Conservation (phyloP, 2,113 vertebrate species). For the Holacanthus passer region DNA sequence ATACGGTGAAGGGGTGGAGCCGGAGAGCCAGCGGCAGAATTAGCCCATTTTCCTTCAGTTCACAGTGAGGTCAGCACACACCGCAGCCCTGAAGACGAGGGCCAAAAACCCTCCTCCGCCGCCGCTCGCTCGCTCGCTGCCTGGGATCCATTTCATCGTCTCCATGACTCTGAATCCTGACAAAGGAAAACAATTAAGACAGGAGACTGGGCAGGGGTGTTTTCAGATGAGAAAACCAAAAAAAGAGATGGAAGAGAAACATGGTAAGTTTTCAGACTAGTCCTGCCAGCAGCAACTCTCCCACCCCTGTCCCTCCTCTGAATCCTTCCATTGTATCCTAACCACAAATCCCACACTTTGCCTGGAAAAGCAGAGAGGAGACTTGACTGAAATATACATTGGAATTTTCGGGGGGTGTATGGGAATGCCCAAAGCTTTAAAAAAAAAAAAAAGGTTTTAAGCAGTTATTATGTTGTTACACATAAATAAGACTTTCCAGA, state of each 20-base stretch:
- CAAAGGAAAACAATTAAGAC: constrained; percentile 75
- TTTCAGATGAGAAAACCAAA: constrained; percentile 60
- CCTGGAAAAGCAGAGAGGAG: constrained; percentile 74
- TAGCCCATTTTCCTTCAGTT: constrained; percentile 71
- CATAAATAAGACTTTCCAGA: constrained; percentile 23
- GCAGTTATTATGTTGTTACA: constrained; percentile 13
- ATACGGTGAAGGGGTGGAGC: constrained; percentile 59
- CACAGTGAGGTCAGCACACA: constrained; percentile 77
- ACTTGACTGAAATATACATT: constrained; percentile 72
- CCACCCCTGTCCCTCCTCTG: constrained; percentile 63
- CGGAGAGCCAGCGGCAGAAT: constrained; percentile 59
- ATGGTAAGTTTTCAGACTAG: constrained; percentile 50
- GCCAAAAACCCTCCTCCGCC: constrained; percentile 58
- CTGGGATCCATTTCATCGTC: constrained; percentile 62
- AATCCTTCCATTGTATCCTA: constrained; percentile 77
- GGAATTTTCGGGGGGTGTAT: constrained; percentile 58
- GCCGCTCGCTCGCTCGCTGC: constrained; percentile 27
- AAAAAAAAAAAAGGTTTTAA: constrained; percentile 39
- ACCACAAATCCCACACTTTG: constrained; percentile 78
- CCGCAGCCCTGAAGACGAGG: constrained; percentile 53
- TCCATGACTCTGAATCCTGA: constrained; percentile 61
- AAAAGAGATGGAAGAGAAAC: constrained; percentile 64
- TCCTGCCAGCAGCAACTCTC: constrained; percentile 61
- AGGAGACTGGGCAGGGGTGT: constrained; percentile 52
- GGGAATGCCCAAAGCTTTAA: constrained; percentile 43